phyloP scores from a whole-genome alignment of 2,888 invertebrate species.

The Papilio demoleus region DNA sequence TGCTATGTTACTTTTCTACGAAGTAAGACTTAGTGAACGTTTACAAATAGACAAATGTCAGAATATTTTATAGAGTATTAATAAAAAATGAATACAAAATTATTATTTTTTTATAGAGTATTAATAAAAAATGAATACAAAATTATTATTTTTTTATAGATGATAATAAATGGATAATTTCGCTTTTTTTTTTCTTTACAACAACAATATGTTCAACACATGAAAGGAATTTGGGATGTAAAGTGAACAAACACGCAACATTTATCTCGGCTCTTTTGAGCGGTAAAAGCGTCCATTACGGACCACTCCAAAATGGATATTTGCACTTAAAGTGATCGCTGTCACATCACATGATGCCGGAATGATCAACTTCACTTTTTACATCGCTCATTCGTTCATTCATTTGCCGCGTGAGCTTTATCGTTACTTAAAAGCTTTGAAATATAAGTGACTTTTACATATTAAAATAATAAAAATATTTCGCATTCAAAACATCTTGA shows the following conservation, averaged over 20 bases:
- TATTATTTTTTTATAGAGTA: no score
- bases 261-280: slow-evolving; percentile 67
- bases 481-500: not conserved
- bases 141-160: no score
- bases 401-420: slow-evolving; percentile 31
- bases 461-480: slow-evolving; percentile 5
- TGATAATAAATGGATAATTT: slow-evolving; percentile 13
- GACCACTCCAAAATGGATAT: slow-evolving; percentile 68
- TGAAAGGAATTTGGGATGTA: slow-evolving; percentile 71
- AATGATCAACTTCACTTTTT: slow-evolving; percentile 40
- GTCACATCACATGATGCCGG: slow-evolving; percentile 41
- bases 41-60: no score
- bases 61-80: no score
- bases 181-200: slow-evolving; percentile 28
- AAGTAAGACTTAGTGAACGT: no score
- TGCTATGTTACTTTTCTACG: no score
- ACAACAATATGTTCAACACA: slow-evolving; percentile 46
- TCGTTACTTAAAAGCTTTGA: slow-evolving; percentile 34
- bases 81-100: not conserved
- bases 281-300: slow-evolving; percentile 76
- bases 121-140: not conserved
- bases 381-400: slow-evolving; percentile 28
- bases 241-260: slow-evolving; percentile 70
- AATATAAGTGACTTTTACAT: slow-evolving; percentile 16
- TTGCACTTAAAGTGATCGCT: slow-evolving; percentile 61